These are phyloP conservation scores for Misgurnus mizolepis DNA, from an alignment of 2,113 vertebrate genomes.

Conservation along the genomic window DNA sequence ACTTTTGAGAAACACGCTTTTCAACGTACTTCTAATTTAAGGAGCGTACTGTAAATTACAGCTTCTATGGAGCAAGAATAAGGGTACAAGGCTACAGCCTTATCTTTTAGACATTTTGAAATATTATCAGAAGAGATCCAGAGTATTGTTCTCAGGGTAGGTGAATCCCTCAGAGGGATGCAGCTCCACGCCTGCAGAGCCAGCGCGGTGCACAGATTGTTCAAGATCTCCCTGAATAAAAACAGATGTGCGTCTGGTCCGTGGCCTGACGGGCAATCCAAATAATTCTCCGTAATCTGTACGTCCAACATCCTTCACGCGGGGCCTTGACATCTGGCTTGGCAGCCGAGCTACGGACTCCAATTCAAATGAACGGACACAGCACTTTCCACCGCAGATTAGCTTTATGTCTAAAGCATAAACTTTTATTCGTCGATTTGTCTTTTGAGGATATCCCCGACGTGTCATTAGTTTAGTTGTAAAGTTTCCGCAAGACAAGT, in stretches of 20 bases:
- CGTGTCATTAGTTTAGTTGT: slow-evolving; percentile 38
- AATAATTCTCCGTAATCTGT: slow-evolving; percentile 54
- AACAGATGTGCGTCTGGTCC: slow-evolving; percentile 59
- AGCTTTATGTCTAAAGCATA: slow-evolving; percentile 41
- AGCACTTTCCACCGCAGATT: slow-evolving; percentile 36
- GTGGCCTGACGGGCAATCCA: slow-evolving; percentile 54
- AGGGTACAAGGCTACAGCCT: slow-evolving; percentile 24
- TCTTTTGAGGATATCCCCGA: slow-evolving; percentile 28
- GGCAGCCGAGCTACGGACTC: slow-evolving; percentile 19
- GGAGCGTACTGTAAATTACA: slow-evolving; percentile 45
- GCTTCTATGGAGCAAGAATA: slow-evolving; percentile 10
- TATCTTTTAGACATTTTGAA: slow-evolving; percentile 46
- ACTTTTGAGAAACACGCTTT: slow-evolving; percentile 33
- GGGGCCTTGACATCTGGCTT: slow-evolving; percentile 51
- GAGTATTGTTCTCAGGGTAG: slow-evolving; percentile 55
- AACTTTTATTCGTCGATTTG: slow-evolving; percentile 51
- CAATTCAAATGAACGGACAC: slow-evolving; percentile 25
- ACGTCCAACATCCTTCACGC: slow-evolving; percentile 54
- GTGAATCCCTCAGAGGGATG: slow-evolving; percentile 43
- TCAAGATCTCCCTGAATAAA: slow-evolving; percentile 53
- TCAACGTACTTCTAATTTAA: slow-evolving; percentile 46
- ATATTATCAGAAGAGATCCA: slow-evolving; percentile 47
- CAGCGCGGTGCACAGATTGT: slow-evolving; percentile 52
- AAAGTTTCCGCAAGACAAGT: slow-evolving; percentile 21
- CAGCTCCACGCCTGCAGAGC: slow-evolving; percentile 49